A percentile compares a stretch with the other conserved stretches of the same genome.
Conservation (phyloP, 2,797 vertebrate genomes). For the Martes flavigula region DNA sequence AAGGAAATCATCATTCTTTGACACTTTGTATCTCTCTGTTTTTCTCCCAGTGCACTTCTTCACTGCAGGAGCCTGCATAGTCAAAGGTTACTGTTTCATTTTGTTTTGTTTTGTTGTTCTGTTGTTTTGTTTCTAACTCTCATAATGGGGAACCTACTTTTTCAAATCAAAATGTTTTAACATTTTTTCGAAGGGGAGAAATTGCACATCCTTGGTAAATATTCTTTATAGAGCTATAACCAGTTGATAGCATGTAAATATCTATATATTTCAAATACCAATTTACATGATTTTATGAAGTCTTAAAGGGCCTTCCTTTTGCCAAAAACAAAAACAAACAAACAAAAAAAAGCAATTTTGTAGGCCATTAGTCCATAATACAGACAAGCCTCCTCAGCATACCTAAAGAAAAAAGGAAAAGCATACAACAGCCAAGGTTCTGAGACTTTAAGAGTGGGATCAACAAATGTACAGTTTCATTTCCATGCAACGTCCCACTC, state of each 20-base stretch:
- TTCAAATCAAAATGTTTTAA: constrained; percentile 16
- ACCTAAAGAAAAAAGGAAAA: constrained; percentile 4
- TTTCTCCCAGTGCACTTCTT: constrained; percentile 51
- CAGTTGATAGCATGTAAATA: neutral
- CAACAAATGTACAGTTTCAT: neutral
- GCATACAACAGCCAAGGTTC: neutral
- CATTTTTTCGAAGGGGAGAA: constrained; percentile 23
- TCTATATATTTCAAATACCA: constrained; percentile 17
- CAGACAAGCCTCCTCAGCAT: neutral
- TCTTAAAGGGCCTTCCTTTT: constrained; percentile 53
- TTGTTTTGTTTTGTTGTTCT: neutral
- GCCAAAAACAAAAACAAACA: neutral
- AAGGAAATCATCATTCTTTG: constrained; percentile 73
- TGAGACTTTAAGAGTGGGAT: constrained; percentile 13
- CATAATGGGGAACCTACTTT: constrained; percentile 11
- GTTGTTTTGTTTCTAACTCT: neutral
- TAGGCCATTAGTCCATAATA: neutral
- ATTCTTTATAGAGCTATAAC: neutral
- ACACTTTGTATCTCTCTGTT: constrained; percentile 64
- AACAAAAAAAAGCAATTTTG: constrained; percentile 57
- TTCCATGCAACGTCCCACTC: neutral
- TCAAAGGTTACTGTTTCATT: constrained; percentile 24
- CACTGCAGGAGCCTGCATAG: constrained; percentile 1
- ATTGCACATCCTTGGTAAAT: constrained; percentile 50
- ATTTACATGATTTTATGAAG: constrained; percentile 35